Evolutionary conservation across 2,113 vertebrate genomes (phyloP).

Genomic region (human (Homo sapiens)): DNA sequence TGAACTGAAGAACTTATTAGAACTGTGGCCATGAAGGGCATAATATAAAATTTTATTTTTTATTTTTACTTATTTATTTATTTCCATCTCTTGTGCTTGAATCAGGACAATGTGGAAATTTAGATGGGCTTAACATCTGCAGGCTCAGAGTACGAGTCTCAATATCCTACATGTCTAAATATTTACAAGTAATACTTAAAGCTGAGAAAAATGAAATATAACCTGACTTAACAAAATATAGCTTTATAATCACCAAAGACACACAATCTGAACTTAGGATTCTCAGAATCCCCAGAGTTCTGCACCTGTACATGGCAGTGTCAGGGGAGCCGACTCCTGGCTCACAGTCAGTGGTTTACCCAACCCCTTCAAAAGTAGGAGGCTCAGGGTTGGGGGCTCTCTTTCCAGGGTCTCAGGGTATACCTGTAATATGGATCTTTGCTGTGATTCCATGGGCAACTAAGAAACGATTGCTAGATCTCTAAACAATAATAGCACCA

Average conservation of each 20-base stretch:
- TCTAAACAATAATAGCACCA: background rate
- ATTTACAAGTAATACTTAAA: background rate
- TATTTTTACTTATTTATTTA: no score
- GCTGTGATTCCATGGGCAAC: background rate
- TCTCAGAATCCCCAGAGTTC: background rate
- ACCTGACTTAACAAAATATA: background rate
- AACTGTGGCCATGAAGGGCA: background rate
- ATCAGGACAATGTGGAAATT: background rate
- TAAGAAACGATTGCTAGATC: background rate
- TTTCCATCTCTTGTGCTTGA: no score
- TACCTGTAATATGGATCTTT: background rate
- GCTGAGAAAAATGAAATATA: background rate
- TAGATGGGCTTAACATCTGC: background rate
- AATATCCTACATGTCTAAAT: background rate
- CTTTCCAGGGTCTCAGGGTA: background rate
- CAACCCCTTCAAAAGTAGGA: background rate
- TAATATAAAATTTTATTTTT: no score
- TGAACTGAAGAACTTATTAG: background rate
- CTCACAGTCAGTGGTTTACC: background rate
- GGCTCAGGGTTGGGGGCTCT: background rate
- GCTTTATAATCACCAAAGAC: background rate
- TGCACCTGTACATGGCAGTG: background rate
- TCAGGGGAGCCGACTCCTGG: rapidly evolving
- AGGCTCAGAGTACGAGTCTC: background rate
- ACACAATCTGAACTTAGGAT: background rate